A percentile compares a stretch with the other conserved stretches of the same genome.
phyloP scores from a whole-genome alignment of 2,113 vertebrate species.

The Elachura formosa region DNA sequence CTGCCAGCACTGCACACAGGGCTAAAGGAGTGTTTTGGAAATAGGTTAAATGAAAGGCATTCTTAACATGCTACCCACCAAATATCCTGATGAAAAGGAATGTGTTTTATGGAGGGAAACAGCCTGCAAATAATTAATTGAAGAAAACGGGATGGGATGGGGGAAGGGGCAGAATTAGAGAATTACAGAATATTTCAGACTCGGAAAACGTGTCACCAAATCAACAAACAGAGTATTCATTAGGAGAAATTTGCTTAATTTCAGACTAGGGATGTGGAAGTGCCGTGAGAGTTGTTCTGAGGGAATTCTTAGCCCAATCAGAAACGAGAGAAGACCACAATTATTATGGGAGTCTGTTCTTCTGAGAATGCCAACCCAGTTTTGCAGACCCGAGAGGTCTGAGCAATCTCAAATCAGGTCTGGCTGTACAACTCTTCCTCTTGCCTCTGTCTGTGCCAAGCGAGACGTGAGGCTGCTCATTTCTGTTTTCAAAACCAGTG shows the following conservation, averaged over 20 bases:
- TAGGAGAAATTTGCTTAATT: slow-evolving; percentile 52
- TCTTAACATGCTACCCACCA: not conserved
- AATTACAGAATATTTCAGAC: slow-evolving; percentile 9
- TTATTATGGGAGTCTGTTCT: slow-evolving; percentile 56
- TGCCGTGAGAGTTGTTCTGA: slow-evolving; percentile 12
- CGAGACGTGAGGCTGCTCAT: not conserved
- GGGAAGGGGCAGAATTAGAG: not conserved
- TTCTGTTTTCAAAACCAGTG: not conserved
- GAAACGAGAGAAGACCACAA: slow-evolving; percentile 10
- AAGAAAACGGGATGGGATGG: accelerated
- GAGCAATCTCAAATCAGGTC: slow-evolving; percentile 48
- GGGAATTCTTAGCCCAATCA: slow-evolving; percentile 50
- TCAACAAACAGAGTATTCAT: slow-evolving; percentile 54
- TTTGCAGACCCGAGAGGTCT: slow-evolving; percentile 55
- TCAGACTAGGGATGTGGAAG: slow-evolving; percentile 47
- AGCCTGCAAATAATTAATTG: not conserved
- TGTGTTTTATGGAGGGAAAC: not conserved
- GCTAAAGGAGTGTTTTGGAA: not conserved
- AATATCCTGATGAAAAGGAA: not conserved
- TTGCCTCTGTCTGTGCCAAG: not conserved
- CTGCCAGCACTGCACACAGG: not conserved
- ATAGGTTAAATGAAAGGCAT: slow-evolving; percentile 33
- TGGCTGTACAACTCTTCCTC: not conserved
- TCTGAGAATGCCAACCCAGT: slow-evolving; percentile 56
- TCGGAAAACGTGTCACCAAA: slow-evolving; percentile 5